Conservation (phyloP, 2,797 vertebrate species). For the Choloepus didactylus region DNA sequence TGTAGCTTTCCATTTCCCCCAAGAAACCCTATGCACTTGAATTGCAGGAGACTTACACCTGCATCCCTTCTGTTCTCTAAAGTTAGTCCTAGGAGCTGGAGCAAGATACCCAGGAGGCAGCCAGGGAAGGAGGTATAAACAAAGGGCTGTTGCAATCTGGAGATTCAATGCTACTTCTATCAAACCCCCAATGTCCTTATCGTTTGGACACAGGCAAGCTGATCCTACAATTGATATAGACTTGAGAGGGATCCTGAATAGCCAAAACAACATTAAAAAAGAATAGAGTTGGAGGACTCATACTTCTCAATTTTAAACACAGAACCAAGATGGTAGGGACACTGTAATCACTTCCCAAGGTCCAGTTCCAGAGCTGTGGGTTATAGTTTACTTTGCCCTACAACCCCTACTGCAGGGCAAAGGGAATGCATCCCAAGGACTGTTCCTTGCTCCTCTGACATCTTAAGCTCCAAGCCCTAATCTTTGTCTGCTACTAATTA, state of each 20-base stretch:
- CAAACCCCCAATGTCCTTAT: no score
- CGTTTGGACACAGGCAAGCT: no score
- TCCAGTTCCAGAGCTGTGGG: not conserved
- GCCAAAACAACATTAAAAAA: no score
- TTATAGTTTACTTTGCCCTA: not conserved
- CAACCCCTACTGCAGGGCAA: not conserved
- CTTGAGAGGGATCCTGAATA: no score
- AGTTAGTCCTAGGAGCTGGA: not conserved
- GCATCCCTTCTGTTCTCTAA: not conserved
- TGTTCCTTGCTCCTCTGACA: rapidly evolving
- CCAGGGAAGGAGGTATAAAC: no score
- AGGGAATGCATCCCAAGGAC: not conserved
- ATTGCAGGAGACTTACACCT: not conserved
- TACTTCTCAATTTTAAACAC: no score
- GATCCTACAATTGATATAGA: no score
- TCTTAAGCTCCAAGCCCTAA: not conserved
- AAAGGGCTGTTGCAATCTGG: no score
- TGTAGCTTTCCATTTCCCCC: not conserved
- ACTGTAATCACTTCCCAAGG: not conserved
- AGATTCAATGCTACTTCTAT: no score
- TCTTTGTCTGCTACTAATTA: not conserved
- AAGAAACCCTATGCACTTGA: not conserved
- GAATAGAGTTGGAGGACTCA: no score
- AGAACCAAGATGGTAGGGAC: not conserved
- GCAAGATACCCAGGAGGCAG: not conserved